These are phyloP conservation scores for Garrulus glandarius DNA, from an alignment of 2,797 vertebrate species.

Conservation along the genomic window DNA sequence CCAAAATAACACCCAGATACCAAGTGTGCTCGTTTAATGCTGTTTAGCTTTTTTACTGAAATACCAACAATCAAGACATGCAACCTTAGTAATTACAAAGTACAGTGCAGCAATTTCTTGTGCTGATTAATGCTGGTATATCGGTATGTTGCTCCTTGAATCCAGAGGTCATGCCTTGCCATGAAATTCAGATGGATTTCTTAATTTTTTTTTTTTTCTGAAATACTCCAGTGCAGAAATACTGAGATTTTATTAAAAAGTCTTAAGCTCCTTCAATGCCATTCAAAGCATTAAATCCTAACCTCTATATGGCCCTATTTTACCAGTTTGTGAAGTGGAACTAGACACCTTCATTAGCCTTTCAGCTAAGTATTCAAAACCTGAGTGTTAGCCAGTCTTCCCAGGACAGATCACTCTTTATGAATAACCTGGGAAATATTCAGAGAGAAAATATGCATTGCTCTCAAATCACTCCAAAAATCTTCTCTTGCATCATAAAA, in stretches of 20 bases:
- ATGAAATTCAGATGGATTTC: background rate
- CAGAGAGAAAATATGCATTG: background rate
- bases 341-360: background rate
- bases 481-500: background rate
- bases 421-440: background rate
- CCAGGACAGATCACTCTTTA: background rate
- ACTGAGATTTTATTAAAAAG: background rate
- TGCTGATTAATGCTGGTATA: background rate
- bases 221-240: background rate
- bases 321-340: background rate
- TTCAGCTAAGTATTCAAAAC: background rate
- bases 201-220: background rate
- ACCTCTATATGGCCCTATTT: background rate
- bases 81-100: background rate
- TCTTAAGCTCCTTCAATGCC: background rate
- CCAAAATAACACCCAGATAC: background rate
- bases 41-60: background rate
- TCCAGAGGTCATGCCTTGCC: background rate
- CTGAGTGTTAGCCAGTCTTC: background rate
- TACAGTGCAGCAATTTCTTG: background rate
- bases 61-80: background rate
- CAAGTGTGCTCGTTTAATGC: background rate
- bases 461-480: background rate
- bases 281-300: background rate
- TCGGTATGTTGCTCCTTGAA: background rate